phyloP scores from a whole-genome alignment of 2,888 invertebrate genomes.

The Himalopsyche kuldschensis region DNA sequence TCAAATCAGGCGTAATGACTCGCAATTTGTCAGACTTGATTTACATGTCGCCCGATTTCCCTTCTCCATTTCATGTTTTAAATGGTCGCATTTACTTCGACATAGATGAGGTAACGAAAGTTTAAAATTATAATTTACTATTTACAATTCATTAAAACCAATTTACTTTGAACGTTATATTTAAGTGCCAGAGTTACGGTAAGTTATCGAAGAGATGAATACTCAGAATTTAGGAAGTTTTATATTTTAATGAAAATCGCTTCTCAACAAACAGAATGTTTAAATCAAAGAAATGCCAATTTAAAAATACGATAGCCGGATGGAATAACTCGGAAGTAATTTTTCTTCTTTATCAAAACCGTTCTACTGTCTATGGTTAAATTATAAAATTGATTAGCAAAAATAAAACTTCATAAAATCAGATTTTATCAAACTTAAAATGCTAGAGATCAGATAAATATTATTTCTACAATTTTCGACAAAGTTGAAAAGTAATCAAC shows the following conservation, averaged over 20 bases:
- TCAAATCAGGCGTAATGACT: background rate
- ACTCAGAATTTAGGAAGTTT: background rate
- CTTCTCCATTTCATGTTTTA: background rate
- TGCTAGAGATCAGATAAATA: too few relatives aligned
- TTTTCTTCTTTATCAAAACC: background rate
- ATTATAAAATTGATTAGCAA: background rate
- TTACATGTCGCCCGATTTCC: background rate
- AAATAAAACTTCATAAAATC: background rate
- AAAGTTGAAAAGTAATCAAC: too few relatives aligned
- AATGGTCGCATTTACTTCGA: background rate
- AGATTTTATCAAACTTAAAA: background rate
- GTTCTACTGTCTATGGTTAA: background rate
- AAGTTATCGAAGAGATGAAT: background rate
- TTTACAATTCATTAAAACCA: background rate
- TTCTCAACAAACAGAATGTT: background rate
- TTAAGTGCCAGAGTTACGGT: background rate
- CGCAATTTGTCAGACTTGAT: background rate
- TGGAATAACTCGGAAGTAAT: background rate
- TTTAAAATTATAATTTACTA: background rate
- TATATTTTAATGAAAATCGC: background rate
- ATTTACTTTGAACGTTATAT: background rate
- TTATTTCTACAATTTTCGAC: too few relatives aligned
- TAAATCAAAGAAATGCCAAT: background rate
- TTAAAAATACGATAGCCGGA: background rate
- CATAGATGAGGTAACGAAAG: background rate